These are phyloP conservation scores for Erythrolamprus reginae DNA, from an alignment of 2,113 vertebrate genomes.

Conservation along the genomic window DNA sequence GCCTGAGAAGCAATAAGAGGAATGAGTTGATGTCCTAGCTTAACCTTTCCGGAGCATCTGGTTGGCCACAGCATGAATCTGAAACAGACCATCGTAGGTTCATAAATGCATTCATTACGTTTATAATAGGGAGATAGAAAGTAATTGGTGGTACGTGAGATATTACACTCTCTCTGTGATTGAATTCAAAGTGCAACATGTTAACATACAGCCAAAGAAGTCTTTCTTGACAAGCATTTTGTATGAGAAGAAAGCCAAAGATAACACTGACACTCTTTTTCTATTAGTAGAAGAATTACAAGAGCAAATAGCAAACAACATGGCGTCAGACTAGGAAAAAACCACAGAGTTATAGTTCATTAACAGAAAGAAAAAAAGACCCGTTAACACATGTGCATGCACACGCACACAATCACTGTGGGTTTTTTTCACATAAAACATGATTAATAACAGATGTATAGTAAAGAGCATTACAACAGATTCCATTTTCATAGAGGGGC, in stretches of 20 bases:
- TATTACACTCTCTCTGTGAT: not conserved
- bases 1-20: not conserved
- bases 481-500: not conserved
- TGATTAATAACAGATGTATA: not conserved
- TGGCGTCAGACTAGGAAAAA: not conserved
- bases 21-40: not conserved
- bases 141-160: not conserved
- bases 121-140: not conserved
- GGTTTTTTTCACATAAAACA: not conserved
- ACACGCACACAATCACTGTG: not conserved
- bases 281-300: not conserved
- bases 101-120: not conserved
- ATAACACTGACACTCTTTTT: not conserved
- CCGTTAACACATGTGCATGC: not conserved
- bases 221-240: not conserved
- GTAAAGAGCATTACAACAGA: not conserved
- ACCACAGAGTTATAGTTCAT: not conserved
- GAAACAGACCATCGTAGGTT: not conserved
- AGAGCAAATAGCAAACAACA: not conserved
- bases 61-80: not conserved
- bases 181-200: not conserved
- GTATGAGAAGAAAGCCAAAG: not conserved
- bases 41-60: not conserved
- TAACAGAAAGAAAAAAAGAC: not conserved
- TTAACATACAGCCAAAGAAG: not conserved